Evolutionary conservation across 2,888 invertebrate species (phyloP), one percentile per base, ranked within the genome.

Genomic region (Polylopha cassiicola): DNA sequence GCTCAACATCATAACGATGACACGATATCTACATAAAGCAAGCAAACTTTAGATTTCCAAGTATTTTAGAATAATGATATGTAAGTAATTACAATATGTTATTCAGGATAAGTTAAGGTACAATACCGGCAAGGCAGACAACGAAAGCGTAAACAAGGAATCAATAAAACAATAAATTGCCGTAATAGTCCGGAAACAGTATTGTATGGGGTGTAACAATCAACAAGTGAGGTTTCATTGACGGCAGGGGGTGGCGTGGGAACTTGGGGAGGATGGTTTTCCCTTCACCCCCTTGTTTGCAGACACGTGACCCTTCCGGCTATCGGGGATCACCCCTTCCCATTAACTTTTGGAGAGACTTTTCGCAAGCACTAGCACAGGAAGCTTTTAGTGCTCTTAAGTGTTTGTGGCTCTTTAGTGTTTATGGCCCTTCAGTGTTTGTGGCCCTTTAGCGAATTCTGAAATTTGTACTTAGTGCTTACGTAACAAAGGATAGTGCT

Each of bases 281-380:
- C 82, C 63, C 84, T 77, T 49, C 73, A 69, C 56, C 71, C 76
- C 67, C 58, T 46, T 57, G 53, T 61, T 55, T 61, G 51, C 39
- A 59, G 59, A 55, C 76, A 73, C 76, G 76, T 71, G 82, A 78
- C 81, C 80, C 74, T 72, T 76, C 74, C 77, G 73, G 65, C 55
- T 34, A 37, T 28, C 26, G 55, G 54, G 52, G 39, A 31, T 21
- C 44, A 28, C 43, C 51, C 48, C 41, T 47, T 26, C 31, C 30
- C 36, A 36, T 41, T 44, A 29, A 30, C 34, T 30, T 41, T 24
- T 2, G 15, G 14, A 23, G 31, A 27, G 26, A 32, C 21, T 27
- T 37, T 13, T 17, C 7, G 14, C 8, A 21, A 26, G 9, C 11
- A 5, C 14, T 18, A 6, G 15, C 29, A 10, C 34, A 30, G 41